phyloP scores from a whole-genome alignment of 2,888 invertebrate species.

The Microctonus aethiopoides region DNA sequence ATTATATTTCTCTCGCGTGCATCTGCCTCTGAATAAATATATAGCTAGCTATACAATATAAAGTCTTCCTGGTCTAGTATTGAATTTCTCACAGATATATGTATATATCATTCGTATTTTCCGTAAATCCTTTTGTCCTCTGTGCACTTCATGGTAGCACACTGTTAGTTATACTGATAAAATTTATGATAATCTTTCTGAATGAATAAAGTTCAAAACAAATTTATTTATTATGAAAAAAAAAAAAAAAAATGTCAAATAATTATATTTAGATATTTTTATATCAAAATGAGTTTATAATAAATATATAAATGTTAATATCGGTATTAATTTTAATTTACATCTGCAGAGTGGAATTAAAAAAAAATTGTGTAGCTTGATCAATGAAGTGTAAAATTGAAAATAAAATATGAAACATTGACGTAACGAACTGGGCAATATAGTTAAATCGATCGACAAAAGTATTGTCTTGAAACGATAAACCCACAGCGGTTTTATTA shows the following conservation, averaged over 20 bases:
- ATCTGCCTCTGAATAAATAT: neutral
- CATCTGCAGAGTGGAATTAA: neutral
- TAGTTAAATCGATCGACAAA: slow-evolving; percentile 37
- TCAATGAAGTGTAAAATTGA: neutral
- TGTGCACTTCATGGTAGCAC: neutral
- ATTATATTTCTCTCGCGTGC: slow-evolving; percentile 22
- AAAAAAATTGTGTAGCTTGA: neutral
- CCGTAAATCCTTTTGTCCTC: neutral
- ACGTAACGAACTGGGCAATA: slow-evolving; percentile 41
- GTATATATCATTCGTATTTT: slow-evolving; percentile 7
- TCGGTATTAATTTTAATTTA: no score
- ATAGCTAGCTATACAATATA: neutral
- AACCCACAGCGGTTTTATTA: slow-evolving; percentile 23
- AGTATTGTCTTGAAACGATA: slow-evolving; percentile 14
- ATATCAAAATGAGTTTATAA: no score
- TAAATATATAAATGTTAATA: neutral
- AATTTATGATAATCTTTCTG: neutral
- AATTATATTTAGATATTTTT: no score
- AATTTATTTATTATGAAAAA: neutral
- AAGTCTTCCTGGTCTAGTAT: neutral
- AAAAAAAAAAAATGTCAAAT: neutral
- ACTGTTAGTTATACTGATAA: neutral
- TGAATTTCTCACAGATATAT: neutral
- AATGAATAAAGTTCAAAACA: neutral
- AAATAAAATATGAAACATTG: slow-evolving; percentile 29